Conservation (phyloP, 2,113 vertebrate species). For the Prinia subflava region DNA sequence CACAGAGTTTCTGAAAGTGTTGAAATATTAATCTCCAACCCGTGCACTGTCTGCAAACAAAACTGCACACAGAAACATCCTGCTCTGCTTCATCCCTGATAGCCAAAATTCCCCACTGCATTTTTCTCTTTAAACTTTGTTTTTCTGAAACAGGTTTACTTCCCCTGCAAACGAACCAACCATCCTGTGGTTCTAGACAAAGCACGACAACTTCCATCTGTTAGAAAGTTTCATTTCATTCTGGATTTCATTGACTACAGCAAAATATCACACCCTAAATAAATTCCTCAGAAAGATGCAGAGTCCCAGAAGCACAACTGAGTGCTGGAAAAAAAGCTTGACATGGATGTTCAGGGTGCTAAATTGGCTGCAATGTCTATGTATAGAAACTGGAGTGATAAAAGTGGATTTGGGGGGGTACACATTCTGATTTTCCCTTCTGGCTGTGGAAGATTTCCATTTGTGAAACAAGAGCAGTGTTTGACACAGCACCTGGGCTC, state of each 20-base stretch:
- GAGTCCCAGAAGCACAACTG: neutral
- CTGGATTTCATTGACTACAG: neutral
- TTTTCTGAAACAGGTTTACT: neutral
- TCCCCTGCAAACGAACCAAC: neutral
- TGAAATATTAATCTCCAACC: neutral
- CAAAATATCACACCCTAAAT: neutral
- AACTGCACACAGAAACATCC: neutral
- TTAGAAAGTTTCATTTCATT: neutral
- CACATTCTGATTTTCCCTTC: neutral
- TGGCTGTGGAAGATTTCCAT: neutral
- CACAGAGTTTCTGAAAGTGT: neutral
- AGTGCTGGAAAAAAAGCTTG: neutral
- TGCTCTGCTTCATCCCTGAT: neutral
- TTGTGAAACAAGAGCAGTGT: neutral
- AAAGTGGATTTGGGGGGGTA: neutral
- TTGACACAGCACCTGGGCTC: neutral
- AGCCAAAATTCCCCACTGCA: neutral
- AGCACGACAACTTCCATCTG: neutral
- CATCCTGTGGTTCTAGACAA: neutral
- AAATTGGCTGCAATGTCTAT: neutral
- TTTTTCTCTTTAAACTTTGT: neutral
- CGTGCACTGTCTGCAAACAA: neutral
- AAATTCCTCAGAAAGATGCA: neutral
- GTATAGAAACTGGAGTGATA: neutral
- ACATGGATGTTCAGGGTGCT: neutral